Evolutionary conservation across 2,888 invertebrate species (phyloP).

Genomic region (Laothoe populi): DNA sequence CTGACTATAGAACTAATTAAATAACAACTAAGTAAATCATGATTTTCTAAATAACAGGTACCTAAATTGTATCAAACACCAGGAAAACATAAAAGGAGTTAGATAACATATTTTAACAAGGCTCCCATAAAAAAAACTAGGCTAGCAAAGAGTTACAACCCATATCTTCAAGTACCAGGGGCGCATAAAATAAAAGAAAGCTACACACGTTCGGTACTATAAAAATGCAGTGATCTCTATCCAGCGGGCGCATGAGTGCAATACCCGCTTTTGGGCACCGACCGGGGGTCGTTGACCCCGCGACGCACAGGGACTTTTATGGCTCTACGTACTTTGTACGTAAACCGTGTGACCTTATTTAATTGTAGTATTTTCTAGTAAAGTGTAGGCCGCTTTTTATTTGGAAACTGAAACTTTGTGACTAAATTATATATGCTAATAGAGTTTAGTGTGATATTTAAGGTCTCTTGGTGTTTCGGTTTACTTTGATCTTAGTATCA

Average conservation of each 20-base stretch:
- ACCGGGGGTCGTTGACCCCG: slow-evolving; percentile 54
- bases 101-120: not conserved
- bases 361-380: slow-evolving; percentile 41
- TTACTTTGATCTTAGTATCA: too few species aligned
- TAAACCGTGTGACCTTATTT: slow-evolving; percentile 43
- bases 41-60: too few species aligned
- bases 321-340: slow-evolving; percentile 46
- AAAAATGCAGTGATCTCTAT: slow-evolving; percentile 28
- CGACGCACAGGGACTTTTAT: slow-evolving; percentile 68
- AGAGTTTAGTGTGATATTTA: not conserved
- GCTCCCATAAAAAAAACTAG: slow-evolving; percentile 1
- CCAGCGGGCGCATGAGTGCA: slow-evolving; percentile 57
- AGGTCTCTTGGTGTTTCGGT: too few species aligned
- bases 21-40: too few species aligned
- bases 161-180: slow-evolving; percentile 38
- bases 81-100: slow-evolving; percentile 16
- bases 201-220: slow-evolving; percentile 31
- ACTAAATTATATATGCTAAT: not conserved
- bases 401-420: not conserved
- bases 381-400: slow-evolving; percentile 28
- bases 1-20: too few species aligned
- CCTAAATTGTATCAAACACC: not conserved
- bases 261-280: slow-evolving; percentile 67
- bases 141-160: slow-evolving; percentile 19
- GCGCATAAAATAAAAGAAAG: slow-evolving; percentile 40